Evolutionary conservation across 2,888 invertebrate species (phyloP), one percentile per base, ranked within the genome.

Genomic region (Hypena proboscidalis): DNA sequence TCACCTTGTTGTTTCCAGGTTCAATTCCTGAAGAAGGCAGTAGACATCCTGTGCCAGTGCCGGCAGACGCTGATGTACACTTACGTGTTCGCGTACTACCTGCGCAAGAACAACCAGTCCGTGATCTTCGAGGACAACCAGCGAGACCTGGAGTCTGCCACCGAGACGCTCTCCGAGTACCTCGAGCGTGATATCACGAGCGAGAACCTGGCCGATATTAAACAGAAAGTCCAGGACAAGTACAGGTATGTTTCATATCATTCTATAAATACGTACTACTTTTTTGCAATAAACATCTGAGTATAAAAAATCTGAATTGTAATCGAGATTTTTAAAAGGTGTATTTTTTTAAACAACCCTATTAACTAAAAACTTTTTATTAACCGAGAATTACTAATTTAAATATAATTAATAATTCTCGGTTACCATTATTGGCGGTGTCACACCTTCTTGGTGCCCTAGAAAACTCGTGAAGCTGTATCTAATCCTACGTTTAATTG

Each of bases 71-170:
- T 99, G 41, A 99, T 99, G 98, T 99, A 98, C 92, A 99, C 99
- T 33, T 99, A 99, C 86, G 99, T 99, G 66, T 99, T 99, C 93
- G 99, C 99, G 72, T 99, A 98, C 92, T 99, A 99, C 90, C 93
- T 99, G 80, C 94, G 95, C 85, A 98, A 98, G 92, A 99, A 98
- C 92, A 99, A 99, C 92, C 99, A 99, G 92, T 97, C 98, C 74
- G 96, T 97, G 89, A 98, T 99, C 84, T 99, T 99, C 88, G 99
- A 99, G 93, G 98, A 97, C 89, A 99, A 99, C 93, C 99, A 99
- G 93, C 96, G 96, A 77, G 99, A 99, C 93, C 93, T 99, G 72
- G 99, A 99, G 92, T 96, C 96, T 71, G 98, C 99, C 67, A 99
- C 99, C 21, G 99, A 99, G 91, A 97, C 95, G 67, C 93, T 99